phyloP scores from a whole-genome alignment of 2,797 vertebrate species.

The Steatocranus sp. region DNA sequence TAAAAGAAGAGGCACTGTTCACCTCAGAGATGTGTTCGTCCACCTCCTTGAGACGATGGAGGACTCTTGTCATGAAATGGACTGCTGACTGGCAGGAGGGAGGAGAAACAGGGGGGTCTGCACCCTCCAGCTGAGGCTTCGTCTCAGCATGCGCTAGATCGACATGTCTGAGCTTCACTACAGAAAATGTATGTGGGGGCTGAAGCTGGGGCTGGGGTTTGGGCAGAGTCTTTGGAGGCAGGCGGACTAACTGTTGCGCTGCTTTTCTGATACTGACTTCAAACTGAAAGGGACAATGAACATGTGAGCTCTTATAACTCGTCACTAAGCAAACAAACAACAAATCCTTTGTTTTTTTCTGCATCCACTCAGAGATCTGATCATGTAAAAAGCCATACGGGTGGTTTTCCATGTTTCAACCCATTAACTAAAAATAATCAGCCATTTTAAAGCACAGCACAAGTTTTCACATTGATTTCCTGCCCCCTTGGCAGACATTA shows the following conservation, averaged over 20 bases:
- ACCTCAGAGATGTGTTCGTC: constrained; percentile 94
- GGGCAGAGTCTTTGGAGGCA: constrained; percentile 68
- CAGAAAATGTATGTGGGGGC: constrained; percentile 61
- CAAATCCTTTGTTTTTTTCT: not conserved
- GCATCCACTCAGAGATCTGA: not conserved
- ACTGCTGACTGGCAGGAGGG: constrained; percentile 78
- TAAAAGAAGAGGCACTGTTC: constrained; percentile 61
- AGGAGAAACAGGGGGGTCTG: constrained; percentile 60
- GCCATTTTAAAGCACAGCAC: not conserved
- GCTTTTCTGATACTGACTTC: constrained; percentile 76
- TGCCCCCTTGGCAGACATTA: not conserved
- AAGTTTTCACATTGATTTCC: not conserved
- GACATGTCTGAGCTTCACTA: constrained; percentile 78
- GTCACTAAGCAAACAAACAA: not conserved
- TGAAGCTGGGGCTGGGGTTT: constrained; percentile 48
- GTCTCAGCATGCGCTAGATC: constrained; percentile 67
- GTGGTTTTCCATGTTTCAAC: constrained; percentile 7
- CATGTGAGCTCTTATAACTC: constrained; percentile 53
- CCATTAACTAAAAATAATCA: not conserved
- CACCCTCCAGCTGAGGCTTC: constrained; percentile 66
- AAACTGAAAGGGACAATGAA: constrained; percentile 82
- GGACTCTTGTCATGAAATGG: constrained; percentile 85
- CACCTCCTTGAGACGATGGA: constrained; percentile 90
- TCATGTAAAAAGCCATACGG: not conserved
- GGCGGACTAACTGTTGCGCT: constrained; percentile 72